Conservation (phyloP, 2,797 vertebrate genomes). For the Ammospiza maritima region DNA sequence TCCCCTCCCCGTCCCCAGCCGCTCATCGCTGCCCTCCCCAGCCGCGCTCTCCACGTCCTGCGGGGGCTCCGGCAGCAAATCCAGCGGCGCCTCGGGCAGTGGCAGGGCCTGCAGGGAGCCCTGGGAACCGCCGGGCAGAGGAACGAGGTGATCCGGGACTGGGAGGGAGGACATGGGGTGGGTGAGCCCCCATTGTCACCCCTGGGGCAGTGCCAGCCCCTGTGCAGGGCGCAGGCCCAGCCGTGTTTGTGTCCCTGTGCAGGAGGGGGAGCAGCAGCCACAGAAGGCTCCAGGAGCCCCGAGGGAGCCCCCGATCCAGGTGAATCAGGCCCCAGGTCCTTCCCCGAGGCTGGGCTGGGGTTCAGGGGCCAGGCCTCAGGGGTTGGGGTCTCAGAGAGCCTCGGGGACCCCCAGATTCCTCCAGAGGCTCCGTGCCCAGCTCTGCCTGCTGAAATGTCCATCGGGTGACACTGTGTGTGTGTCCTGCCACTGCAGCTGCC, state of each 20-base stretch:
- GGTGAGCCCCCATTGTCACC: accelerated
- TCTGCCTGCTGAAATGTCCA: accelerated
- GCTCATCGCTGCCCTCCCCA: conserved; percentile 49
- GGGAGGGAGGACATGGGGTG: background rate
- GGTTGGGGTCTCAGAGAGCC: background rate
- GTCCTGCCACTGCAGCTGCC: background rate
- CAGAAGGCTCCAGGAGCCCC: conserved; percentile 66
- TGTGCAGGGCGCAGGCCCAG: accelerated
- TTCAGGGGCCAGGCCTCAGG: background rate
- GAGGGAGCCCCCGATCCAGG: conserved; percentile 76
- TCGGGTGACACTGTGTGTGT: accelerated
- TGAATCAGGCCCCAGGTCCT: background rate
- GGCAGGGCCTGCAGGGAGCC: conserved; percentile 70
- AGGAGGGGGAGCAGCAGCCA: background rate
- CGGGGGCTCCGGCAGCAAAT: conserved; percentile 67
- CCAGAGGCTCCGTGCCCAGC: background rate
- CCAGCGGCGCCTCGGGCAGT: conserved; percentile 60
- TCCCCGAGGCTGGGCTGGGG: background rate
- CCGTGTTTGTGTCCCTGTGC: accelerated
- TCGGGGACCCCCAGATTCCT: background rate
- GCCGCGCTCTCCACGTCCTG: conserved; percentile 62
- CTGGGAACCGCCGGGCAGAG: conserved; percentile 40
- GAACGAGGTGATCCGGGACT: conserved; percentile 61
- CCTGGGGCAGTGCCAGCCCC: background rate
- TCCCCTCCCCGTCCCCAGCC: background rate